These are phyloP conservation scores for Rhynchonycteris naso DNA, from an alignment of 2,797 vertebrate genomes.

Conservation along the genomic window DNA sequence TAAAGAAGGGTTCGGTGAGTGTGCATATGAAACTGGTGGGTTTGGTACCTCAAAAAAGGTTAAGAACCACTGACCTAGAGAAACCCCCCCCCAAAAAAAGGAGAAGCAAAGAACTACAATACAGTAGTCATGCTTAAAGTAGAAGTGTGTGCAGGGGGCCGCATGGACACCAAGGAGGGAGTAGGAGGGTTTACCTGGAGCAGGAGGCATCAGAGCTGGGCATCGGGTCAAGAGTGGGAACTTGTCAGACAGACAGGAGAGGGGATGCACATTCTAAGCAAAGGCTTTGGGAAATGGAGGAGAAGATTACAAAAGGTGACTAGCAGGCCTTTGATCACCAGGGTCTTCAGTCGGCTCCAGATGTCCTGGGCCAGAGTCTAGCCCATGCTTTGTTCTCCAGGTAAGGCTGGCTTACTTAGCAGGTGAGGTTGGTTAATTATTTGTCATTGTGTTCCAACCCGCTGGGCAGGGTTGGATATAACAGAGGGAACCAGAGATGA, in stretches of 20 bases:
- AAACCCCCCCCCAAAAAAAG: constrained; percentile 1
- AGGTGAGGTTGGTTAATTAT: constrained; percentile 43
- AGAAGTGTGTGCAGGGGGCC: neutral
- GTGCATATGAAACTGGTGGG: too few species aligned
- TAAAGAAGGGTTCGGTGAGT: too few species aligned
- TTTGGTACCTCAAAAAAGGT: too few species aligned
- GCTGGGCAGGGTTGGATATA: constrained; percentile 4
- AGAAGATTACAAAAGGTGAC: neutral
- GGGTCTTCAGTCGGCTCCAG: neutral
- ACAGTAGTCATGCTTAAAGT: neutral
- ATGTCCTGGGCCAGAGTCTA: neutral
- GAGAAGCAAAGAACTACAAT: neutral
- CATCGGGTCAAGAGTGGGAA: neutral
- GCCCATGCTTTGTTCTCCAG: neutral
- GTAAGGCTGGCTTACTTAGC: neutral
- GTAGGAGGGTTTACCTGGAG: neutral
- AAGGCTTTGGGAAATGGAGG: neutral
- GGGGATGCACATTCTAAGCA: neutral
- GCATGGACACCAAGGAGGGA: neutral
- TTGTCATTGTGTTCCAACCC: constrained; percentile 48
- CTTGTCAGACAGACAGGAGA: neutral
- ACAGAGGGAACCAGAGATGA: constrained; percentile 15
- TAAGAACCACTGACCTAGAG: too few species aligned
- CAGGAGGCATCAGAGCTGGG: neutral
- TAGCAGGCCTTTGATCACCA: neutral